These are phyloP conservation scores for Limonius californicus DNA, from an alignment of 1,140 invertebrate genomes.

Conservation along the genomic window DNA sequence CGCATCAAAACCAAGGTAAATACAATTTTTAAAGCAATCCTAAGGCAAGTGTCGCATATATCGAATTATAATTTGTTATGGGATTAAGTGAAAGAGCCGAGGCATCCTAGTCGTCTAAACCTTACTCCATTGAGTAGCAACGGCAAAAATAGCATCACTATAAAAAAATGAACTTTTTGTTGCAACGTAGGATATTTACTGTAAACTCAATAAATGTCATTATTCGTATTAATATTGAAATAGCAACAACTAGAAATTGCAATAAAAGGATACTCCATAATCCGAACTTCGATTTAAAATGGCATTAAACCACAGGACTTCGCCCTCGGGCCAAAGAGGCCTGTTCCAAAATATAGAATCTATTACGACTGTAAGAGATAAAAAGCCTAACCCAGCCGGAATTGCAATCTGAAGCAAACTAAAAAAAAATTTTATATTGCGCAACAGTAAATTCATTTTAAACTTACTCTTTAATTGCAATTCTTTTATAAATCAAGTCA, in stretches of 20 bases:
- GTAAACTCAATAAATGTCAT: too few relatives aligned
- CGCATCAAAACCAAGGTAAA: too few relatives aligned
- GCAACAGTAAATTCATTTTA: not conserved
- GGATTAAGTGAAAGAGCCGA: not conserved
- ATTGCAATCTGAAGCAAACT: slow-evolving; percentile 70
- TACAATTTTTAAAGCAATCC: too few relatives aligned
- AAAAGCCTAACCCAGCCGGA: slow-evolving; percentile 64
- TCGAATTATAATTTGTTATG: too few relatives aligned
- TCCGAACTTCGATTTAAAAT: slow-evolving; percentile 91
- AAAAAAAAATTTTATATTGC: slow-evolving; percentile 45
- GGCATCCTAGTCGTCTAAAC: too few relatives aligned
- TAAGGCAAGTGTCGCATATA: too few relatives aligned
- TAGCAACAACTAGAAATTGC: too few relatives aligned
- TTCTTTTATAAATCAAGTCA: slow-evolving; percentile 64
- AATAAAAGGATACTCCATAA: slow-evolving; percentile 90
- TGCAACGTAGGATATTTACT: too few relatives aligned
- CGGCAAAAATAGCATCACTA: too few relatives aligned
- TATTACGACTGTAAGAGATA: slow-evolving; percentile 71
- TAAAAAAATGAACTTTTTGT: too few relatives aligned
- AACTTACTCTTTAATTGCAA: slow-evolving; percentile 54
- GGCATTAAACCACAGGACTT: slow-evolving; percentile 96
- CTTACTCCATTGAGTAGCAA: too few relatives aligned
- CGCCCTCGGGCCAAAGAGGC: slow-evolving; percentile 93
- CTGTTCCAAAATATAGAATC: slow-evolving; percentile 94
- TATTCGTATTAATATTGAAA: too few relatives aligned